Conservation (phyloP, 2,888 invertebrate genomes). For the Sesia apiformis region DNA sequence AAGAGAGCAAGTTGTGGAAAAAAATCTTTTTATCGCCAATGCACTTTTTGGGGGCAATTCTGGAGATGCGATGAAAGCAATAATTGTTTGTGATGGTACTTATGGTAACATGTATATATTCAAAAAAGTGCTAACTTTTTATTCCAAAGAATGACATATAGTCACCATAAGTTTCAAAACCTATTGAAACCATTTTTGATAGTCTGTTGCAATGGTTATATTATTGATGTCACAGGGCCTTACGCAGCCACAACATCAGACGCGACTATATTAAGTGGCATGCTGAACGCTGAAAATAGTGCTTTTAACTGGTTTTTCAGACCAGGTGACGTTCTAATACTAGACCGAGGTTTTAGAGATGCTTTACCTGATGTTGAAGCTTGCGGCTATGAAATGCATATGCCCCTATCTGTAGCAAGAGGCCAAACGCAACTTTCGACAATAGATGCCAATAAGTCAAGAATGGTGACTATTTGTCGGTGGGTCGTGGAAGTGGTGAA, state of each 20-base stretch:
- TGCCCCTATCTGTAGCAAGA: background rate
- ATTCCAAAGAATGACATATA: slow-evolving; percentile 8
- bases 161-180: slow-evolving; percentile 7
- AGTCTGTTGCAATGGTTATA: slow-evolving; percentile 12
- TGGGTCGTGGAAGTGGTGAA: slow-evolving; percentile 4
- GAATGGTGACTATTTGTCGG: slow-evolving; percentile 1
- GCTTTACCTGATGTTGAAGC: background rate
- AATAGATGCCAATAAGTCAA: slow-evolving; percentile 1
- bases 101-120: slow-evolving; percentile 5
- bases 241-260: slow-evolving; percentile 8
- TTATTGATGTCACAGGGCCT: slow-evolving; percentile 12
- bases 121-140: slow-evolving; percentile 6
- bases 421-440: background rate
- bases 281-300: background rate
- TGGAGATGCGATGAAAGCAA: background rate
- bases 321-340: background rate
- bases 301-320: background rate
- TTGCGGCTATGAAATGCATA: background rate
- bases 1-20: background rate
- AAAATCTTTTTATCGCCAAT: background rate
- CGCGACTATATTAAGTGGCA: background rate
- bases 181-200: slow-evolving; percentile 12
- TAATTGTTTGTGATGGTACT: slow-evolving; percentile 7
- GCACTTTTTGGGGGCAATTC: background rate
- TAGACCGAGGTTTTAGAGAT: slow-evolving; percentile 1